Evolutionary conservation across 2,888 invertebrate species (phyloP).

Genomic region (Sipunculus nudus): DNA sequence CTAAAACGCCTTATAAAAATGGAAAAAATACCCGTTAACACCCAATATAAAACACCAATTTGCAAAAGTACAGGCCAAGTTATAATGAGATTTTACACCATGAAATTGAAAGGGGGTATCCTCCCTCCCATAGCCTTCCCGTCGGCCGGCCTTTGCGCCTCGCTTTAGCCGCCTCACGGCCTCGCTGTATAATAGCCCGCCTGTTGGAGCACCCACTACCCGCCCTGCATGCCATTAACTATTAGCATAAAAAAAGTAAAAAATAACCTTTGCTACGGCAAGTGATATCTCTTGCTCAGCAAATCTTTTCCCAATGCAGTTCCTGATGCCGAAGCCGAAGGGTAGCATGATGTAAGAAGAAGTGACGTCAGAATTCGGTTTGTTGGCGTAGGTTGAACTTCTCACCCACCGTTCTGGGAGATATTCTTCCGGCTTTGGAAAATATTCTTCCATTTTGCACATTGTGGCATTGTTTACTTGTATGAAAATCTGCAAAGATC

Average conservation of each 20-base stretch:
- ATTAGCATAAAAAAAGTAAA: too few species aligned
- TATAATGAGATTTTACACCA: too few species aligned
- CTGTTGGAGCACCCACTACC: neutral
- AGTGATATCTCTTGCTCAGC: conserved; percentile 32
- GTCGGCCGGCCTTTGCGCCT: too few species aligned
- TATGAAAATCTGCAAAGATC: conserved; percentile 20
- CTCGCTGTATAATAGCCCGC: neutral
- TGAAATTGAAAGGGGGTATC: too few species aligned
- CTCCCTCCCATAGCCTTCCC: too few species aligned
- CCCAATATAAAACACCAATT: too few species aligned
- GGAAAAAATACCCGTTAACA: too few species aligned
- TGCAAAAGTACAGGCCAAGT: too few species aligned
- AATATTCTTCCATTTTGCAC: conserved; percentile 33
- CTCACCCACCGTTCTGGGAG: conserved; percentile 34
- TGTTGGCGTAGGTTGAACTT: conserved; percentile 14
- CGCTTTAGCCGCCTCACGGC: too few species aligned
- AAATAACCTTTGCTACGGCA: conserved; percentile 27
- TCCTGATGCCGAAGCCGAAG: conserved; percentile 28
- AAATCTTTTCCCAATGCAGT: conserved; percentile 30
- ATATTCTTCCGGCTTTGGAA: conserved; percentile 25
- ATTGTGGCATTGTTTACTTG: conserved; percentile 33
- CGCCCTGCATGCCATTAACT: neutral
- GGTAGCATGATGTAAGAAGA: conserved; percentile 22
- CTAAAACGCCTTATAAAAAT: too few species aligned
- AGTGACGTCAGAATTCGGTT: conserved; percentile 15